Evolutionary conservation across 1,140 invertebrate species (phyloP).

Genomic region (Sitophilus oryzae): DNA sequence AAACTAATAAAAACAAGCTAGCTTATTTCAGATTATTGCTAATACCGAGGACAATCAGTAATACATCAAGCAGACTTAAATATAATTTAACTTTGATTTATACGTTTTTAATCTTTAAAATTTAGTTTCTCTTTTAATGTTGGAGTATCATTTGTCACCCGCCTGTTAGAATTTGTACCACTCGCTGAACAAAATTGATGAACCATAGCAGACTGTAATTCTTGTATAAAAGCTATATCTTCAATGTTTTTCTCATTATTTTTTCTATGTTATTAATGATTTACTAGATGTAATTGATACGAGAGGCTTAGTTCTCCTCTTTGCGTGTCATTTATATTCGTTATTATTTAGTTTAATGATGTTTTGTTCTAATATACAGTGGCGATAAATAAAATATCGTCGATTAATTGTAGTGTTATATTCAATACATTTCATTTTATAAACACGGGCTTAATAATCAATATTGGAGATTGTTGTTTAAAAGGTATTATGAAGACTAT

Average conservation of each 20-base stretch:
- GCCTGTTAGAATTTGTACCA: constrained; percentile 16
- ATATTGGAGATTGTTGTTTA: too few species aligned
- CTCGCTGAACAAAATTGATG: constrained; percentile 18
- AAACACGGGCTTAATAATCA: too few species aligned
- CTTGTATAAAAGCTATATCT: constrained; percentile 14
- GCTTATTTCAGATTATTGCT: neutral
- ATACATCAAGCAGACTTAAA: neutral
- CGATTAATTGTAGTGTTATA: too few species aligned
- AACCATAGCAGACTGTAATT: constrained; percentile 6
- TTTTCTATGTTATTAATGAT: constrained; percentile 9
- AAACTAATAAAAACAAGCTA: too few species aligned
- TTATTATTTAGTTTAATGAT: too few species aligned
- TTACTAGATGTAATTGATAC: constrained; percentile 2
- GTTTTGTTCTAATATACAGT: too few species aligned
- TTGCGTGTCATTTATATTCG: neutral
- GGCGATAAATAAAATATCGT: too few species aligned
- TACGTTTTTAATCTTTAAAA: constrained; percentile 17
- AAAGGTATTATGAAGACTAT: too few species aligned
- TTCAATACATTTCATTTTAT: too few species aligned
- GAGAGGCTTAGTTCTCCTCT: neutral
- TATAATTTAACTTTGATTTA: constrained; percentile 8
- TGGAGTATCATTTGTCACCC: constrained; percentile 18
- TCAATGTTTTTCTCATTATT: constrained; percentile 2
- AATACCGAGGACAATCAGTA: neutral
- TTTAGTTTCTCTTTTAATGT: constrained; percentile 14